Evolutionary conservation across 2,113 vertebrate genomes (phyloP), one percentile per base, ranked within the genome.

Genomic region (Mustela lutreola): DNA sequence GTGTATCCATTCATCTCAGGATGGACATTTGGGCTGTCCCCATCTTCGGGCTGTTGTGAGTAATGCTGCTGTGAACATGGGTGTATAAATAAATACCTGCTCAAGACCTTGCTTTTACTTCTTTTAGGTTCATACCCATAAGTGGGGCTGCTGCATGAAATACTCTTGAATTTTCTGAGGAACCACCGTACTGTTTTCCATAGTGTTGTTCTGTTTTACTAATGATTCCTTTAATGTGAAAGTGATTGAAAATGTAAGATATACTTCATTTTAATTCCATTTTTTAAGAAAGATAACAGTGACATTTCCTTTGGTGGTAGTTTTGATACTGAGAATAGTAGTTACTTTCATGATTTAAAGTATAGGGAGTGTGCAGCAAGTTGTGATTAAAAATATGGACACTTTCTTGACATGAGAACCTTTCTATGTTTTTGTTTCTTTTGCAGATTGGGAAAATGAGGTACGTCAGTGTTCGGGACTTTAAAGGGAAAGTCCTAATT

Each of bases 391-490:
- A 91, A 80, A 42, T 80, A 8, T n/a, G 31, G 33, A 70, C 14
- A 60, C 24, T 31, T 22, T 89, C 18, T 56, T 71, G 60, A 85
- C 89, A 89, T 7, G 11, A 80, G 82, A 18, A 93, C 36, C 15
- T 58, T 92, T 93, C 62, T 58, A 26, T 65, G 22, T 53, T 92
- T 95, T 50, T 97, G 62, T 97, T 98, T 98, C 96, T 63, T 96
- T 94, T 76, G 89, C 99, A 99, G 99, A 99, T 99, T 97, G 99
- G 99, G 63, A 99, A 99, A 98, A 99, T 99, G 99, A 99, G 99
- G 60, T 99, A 99, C 6, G 99, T 99, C 95, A 99, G 99, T 12
- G 99, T 99, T 95, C 98, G 99, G 85, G 99, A 99, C 95, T 99
- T 99, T 96, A 99, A 99, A 98, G 99, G 99, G 2, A 99, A 99